Base-by-base conservation (phyloP, 1,140 invertebrate genomes). In the Bombus waltoni region DNA sequence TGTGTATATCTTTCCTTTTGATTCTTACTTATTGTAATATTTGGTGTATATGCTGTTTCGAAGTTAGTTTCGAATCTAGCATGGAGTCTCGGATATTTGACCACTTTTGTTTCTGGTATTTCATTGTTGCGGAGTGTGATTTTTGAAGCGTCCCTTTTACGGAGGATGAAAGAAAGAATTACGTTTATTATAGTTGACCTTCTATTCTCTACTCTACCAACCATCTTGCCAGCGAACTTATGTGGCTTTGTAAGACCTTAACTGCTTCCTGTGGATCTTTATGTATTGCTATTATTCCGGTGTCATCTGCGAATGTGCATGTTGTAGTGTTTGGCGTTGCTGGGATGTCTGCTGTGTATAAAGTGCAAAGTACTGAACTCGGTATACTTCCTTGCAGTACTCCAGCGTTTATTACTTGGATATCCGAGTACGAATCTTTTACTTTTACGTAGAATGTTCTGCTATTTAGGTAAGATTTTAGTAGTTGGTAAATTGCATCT, bases 241-340 rank as follows among this genome's bases (percentile, higher is more conserved):
- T 32, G 15, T 78, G 59, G 2, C 65, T 78, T 78, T 65, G 18
- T 44, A 66, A 15, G 4, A 32, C 44, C 11, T 44, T 35, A 11
- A 40, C 11, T 25, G 28, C 59, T 25, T 78, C 57, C 15, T 28
- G 22, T 10, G 32, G 22, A 25, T 77, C 8, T 42, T 62, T 28
- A 11, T 62, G 38, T 65, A 11, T 38, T 59, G 47, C 59, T 18
- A 76, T 0, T 76, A 76, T 78, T 65, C 13, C 28, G 2, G 28
- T 77, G 6, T 65, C 75, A 32, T 77, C 75, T 65, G 28, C 75
- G n/a, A 77, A 65, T 44, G 75, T 77, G 32, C 32, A 18, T 66
- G 6, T 71, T n/a, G 38, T 22, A 3, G 38, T 42, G 28, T 42
- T 22, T 2, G 6, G 1, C 10, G 38, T 71, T 42, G 22, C 0